Evolutionary conservation across 2,797 vertebrate genomes (phyloP).

Genomic region (Semaprochilodus insignis): DNA sequence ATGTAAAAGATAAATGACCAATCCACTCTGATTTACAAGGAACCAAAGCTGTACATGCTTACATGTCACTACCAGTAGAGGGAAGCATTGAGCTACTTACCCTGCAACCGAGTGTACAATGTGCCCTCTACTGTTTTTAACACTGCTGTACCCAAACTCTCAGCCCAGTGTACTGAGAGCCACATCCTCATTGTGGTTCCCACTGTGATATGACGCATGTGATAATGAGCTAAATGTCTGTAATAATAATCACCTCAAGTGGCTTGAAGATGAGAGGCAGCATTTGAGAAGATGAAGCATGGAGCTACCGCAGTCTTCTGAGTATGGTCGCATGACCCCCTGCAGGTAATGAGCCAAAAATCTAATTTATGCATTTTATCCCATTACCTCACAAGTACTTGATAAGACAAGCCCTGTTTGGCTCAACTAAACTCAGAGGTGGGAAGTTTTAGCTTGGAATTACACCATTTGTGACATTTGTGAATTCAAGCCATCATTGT

Average conservation of each 20-base stretch:
- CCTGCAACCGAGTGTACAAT: not conserved
- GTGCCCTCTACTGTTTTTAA: not conserved
- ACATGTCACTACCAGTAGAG: not conserved
- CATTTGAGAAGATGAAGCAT: not conserved
- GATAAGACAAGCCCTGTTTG: too few relatives aligned
- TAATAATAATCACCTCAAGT: constrained; percentile 17
- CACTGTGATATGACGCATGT: not conserved
- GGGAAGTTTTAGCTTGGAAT: too few relatives aligned
- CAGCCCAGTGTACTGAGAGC: not conserved
- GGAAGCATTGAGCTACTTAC: not conserved
- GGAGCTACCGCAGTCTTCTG: not conserved
- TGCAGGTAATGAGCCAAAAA: not conserved
- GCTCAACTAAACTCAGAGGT: too few relatives aligned
- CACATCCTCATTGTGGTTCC: not conserved
- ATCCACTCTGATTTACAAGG: not conserved
- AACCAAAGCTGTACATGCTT: not conserved
- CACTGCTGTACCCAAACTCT: not conserved
- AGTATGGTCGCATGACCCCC: not conserved
- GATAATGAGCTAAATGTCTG: constrained; percentile 17
- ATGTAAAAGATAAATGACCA: not conserved
- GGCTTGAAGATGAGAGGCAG: not conserved
- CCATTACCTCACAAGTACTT: not conserved
- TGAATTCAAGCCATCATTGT: too few relatives aligned
- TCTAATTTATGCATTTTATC: not conserved
- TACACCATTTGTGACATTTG: too few relatives aligned